Conservation (phyloP, 2,797 vertebrate genomes). For the Alosa sapidissima region DNA sequence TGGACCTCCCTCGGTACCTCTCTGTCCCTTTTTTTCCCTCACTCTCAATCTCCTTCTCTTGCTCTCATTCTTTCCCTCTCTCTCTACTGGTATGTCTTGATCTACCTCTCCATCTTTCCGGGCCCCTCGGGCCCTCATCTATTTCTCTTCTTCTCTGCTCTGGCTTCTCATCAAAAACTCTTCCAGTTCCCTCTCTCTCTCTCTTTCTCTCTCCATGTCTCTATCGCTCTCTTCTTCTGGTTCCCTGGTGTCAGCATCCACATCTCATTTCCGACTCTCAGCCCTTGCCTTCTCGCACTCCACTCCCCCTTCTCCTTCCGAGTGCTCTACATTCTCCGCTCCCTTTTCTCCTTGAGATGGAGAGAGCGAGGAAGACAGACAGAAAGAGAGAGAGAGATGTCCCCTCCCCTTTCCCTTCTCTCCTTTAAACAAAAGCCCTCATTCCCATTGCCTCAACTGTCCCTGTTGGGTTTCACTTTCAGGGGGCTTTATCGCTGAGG, state of each 20-base stretch:
- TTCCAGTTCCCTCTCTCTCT: constrained; percentile 13
- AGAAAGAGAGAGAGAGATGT: not conserved
- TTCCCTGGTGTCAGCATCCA: constrained; percentile 35
- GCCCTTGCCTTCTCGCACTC: not conserved
- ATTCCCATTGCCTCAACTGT: not conserved
- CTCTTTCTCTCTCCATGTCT: not conserved
- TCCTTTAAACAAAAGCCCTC: not conserved
- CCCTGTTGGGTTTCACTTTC: not conserved
- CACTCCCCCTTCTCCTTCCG: not conserved
- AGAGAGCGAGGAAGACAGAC: not conserved
- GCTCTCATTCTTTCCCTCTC: not conserved
- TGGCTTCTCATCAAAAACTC: constrained; percentile 30
- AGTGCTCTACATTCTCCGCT: constrained; percentile 17
- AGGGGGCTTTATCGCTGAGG: not conserved
- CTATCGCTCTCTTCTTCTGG: not conserved
- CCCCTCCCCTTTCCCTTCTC: not conserved
- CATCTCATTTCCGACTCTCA: constrained; percentile 8
- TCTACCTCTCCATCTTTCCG: constrained; percentile 24
- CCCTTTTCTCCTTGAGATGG: constrained; percentile 2
- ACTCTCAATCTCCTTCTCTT: constrained; percentile 4
- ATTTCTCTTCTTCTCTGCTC: constrained; percentile 19
- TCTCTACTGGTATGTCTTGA: constrained; percentile 49
- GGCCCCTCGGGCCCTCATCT: constrained; percentile 33
- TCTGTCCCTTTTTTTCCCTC: not conserved
- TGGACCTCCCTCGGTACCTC: constrained; percentile 6